Base-by-base conservation (phyloP, 2,113 vertebrate species). In the Ranitomeya imitator region DNA sequence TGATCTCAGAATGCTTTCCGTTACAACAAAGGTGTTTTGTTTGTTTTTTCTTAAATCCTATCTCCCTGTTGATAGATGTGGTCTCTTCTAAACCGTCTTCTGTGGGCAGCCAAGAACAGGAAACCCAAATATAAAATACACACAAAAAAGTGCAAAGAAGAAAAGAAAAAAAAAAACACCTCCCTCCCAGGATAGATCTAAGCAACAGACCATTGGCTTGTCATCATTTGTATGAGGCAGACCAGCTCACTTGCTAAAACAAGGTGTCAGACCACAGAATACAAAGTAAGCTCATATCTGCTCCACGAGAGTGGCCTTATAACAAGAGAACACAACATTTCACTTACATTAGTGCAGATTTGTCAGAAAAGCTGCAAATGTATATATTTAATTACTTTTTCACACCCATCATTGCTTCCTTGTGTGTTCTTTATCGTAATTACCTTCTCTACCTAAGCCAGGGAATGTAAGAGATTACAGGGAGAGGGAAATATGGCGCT, bases 51-150 rank as follows among this genome's bases (percentile, higher is more conserved):
- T n/a, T 14, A 63, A 54, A 54, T 63, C 45, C n/a, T 16, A 79
- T 71, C 69, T 26, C 19, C 51, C 13, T 4, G 12, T 61, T 83
- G 57, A 88, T 23, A 83, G 31, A 82, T 82, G 65, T 88, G 87
- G 80, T 76, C 51, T 84, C 21, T 21, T 54, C 61, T 80, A 78
- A 88, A 88, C 87, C 0, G 80, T 84, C 69, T 83, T 7, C 61
- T 83, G 71, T 18, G 71, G 87, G 71, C 16, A 73, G 86, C 71
- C 71, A 83, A 84, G n/a, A 88, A 77, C 87, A 83, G 87, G 87
- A 88, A 88, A 84, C 80, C 87, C 87, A 88, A 84, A 83, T 65
- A 65, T 67, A 67, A 88, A 84, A 83, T 55, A 77, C 13, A 67
- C 67, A 45, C 55, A 45, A 31, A 52, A 81, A 67, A 77, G 79